These are phyloP conservation scores for Urocolius indicus DNA, from an alignment of 2,113 vertebrate genomes.

Conservation along the genomic window DNA sequence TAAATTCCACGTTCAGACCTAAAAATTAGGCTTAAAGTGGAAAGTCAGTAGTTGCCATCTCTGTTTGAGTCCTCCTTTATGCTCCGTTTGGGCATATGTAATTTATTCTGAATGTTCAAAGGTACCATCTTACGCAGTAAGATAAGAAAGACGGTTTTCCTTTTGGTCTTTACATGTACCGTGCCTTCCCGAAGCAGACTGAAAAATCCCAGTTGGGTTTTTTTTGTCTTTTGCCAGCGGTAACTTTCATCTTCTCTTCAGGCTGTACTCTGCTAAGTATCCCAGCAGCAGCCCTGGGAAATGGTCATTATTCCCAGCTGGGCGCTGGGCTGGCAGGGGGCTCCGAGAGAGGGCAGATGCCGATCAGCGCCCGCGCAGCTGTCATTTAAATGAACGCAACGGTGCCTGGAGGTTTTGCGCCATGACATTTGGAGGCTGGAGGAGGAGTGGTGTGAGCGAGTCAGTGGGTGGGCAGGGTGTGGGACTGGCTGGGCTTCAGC, in stretches of 20 bases:
- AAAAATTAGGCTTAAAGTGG: neutral
- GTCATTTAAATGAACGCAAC: neutral
- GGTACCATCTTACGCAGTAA: neutral
- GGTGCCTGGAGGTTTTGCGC: neutral
- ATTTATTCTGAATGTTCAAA: constrained; percentile 13
- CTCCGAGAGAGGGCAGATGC: constrained; percentile 13
- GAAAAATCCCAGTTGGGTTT: neutral
- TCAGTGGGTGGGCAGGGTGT: neutral
- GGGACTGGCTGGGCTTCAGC: neutral
- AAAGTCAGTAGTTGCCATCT: neutral
- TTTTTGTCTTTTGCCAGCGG: neutral
- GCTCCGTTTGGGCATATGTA: neutral
- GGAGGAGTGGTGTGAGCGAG: neutral
- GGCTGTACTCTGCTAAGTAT: neutral
- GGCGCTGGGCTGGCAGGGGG: neutral
- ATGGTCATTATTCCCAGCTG: neutral
- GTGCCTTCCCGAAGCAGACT: neutral
- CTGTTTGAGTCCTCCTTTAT: neutral
- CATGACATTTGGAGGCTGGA: neutral
- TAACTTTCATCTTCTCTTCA: constrained; percentile 12
- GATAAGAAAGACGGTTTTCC: neutral
- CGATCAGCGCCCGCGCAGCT: neutral
- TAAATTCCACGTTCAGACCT: neutral
- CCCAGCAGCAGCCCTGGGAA: neutral
- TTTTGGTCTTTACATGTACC: neutral